Evolutionary conservation across 1,140 invertebrate species (phyloP).

Genomic region (Micrasema longulum): DNA sequence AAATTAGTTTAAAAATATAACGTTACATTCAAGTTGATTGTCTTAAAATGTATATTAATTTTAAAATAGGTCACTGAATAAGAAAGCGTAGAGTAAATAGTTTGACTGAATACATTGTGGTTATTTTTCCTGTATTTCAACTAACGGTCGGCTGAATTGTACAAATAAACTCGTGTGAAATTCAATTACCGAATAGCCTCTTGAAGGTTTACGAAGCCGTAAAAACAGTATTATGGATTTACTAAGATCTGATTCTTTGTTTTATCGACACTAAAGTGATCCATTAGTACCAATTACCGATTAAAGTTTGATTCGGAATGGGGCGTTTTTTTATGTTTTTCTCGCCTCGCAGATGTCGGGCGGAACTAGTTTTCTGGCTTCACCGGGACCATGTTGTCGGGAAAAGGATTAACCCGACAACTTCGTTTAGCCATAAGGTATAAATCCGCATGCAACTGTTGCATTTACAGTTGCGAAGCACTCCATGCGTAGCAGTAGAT

Average conservation of each 20-base stretch:
- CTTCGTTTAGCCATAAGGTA: constrained; percentile 44
- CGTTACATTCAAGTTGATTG: too few relatives aligned
- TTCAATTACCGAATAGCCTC: constrained; percentile 2
- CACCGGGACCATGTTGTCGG: constrained; percentile 37
- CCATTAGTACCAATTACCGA: constrained; percentile 3
- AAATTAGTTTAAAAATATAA: too few relatives aligned
- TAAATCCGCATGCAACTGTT: constrained; percentile 48
- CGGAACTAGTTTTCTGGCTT: constrained; percentile 41
- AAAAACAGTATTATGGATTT: constrained; percentile 23
- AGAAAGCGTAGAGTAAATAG: too few relatives aligned
- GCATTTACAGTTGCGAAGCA: too few relatives aligned
- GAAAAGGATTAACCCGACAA: constrained; percentile 52
- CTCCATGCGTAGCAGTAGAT: too few relatives aligned
- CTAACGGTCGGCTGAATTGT: too few relatives aligned
- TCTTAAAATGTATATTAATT: too few relatives aligned
- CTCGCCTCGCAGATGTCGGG: constrained; percentile 42
- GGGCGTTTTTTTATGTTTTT: constrained; percentile 25
- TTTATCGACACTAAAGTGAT: constrained; percentile 13
- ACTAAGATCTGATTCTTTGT: constrained; percentile 18
- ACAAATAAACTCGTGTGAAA: too few relatives aligned
- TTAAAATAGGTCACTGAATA: too few relatives aligned
- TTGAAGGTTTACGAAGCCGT: constrained; percentile 18
- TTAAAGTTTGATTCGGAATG: constrained; percentile 7
- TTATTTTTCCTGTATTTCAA: too few relatives aligned
- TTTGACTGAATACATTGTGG: too few relatives aligned